Percentiles rank a stretch among this genome's conserved stretches.
These are phyloP conservation scores for Momotus momota DNA, from an alignment of 2,797 vertebrate species.

Conservation along the genomic window DNA sequence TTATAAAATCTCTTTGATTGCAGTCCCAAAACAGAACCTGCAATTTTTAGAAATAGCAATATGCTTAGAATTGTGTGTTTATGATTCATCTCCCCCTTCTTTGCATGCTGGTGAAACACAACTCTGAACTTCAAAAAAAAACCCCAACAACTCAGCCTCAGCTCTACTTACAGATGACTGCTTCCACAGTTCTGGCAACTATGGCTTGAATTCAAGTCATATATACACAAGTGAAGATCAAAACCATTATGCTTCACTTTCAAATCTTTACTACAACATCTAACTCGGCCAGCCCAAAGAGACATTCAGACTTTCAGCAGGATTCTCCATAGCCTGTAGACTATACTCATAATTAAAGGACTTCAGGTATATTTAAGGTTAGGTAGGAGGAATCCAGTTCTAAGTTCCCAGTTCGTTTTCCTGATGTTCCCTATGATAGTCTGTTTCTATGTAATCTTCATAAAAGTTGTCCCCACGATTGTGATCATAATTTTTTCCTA, in stretches of 20 bases:
- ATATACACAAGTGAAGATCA: not conserved
- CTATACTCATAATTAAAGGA: not conserved
- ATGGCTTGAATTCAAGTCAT: not conserved
- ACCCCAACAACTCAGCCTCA: rapidly evolving
- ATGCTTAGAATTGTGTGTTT: not conserved
- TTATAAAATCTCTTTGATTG: not conserved
- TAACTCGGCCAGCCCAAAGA: not conserved
- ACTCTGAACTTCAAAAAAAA: not conserved
- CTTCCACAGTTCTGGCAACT: not conserved
- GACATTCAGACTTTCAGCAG: not conserved
- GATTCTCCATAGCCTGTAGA: not conserved
- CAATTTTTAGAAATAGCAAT: not conserved
- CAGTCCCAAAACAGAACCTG: not conserved
- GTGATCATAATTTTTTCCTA: not conserved
- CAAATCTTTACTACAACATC: not conserved
- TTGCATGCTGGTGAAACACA: not conserved
- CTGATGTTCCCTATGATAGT: not conserved
- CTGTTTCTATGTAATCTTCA: not conserved
- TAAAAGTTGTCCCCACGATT: not conserved
- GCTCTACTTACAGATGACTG: not conserved
- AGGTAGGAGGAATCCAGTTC: not conserved
- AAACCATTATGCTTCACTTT: not conserved
- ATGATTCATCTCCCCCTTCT: not conserved
- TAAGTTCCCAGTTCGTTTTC: not conserved
- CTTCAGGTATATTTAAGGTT: not conserved